Base-by-base conservation (phyloP, 1,140 invertebrate species). In the Rhopalosiphum padi region DNA sequence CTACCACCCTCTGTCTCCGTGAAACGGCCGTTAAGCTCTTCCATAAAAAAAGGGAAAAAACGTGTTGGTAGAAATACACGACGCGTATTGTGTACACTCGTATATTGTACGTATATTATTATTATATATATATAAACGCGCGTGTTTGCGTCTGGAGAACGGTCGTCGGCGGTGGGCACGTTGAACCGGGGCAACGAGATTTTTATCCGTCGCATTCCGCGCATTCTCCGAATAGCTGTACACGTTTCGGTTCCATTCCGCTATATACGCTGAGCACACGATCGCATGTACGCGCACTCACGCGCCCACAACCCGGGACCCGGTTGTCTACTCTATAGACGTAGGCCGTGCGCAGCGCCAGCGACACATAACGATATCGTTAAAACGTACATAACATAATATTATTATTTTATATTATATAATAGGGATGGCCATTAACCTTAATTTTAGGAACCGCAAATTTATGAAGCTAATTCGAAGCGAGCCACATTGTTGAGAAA, bases 171-270 rank as follows among this genome's bases (percentile, higher is more conserved):
- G 68, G 82, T 53, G 91, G 82, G 91, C 91, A 93, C 91, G 91
- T 93, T 86, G 91, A 93, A 93, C 91, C 91, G 77, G 91, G 82
- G 68, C 91, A 92, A 93, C 91, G 91, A 93, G 91, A 93, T 93
- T 93, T 93, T 93, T 93, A 93, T 93, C 91, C 91, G 23, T 83
- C 82, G 91, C 91, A 93, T 93, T 93, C 91, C 91, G 77, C 91
- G 18, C 91, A 93, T 93, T 93, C 91, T 53, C 91, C 46, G 82
- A 93, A 93, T 93, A 85, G 68, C 48, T 86, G 91, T 90, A 90
- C 89, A 60, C 55, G 89, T 90, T 51, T 93, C 48, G 91, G 41
- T 93, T 93, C 91, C 91, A 93, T 92, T 92, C 90, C 68, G 90
- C 90, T 92, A 83, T 83, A 85, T 77, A 92, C 91, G 30, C 68